Base-by-base conservation (phyloP, 2,797 vertebrate genomes). In the Macropodus opercularis region DNA sequence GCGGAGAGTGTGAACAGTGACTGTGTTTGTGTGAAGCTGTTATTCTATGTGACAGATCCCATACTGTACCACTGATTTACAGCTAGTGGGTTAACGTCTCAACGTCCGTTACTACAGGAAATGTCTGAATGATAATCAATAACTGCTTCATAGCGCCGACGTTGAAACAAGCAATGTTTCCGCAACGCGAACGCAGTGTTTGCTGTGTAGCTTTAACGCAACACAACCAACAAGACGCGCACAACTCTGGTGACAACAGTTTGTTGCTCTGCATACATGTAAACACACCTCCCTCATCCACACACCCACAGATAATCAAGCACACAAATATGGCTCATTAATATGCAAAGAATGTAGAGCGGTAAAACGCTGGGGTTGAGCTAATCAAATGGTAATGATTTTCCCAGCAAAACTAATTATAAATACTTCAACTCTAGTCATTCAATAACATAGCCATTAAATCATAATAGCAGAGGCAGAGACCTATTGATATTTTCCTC, bases 401-500 rank as follows among this genome's bases (percentile, higher is more conserved):
- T 82, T 82, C 61, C 65, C 52, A 29, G 77, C 75, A 78, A 83
- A 87, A 84, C 75, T 83, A 83, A 88, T 87, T 86, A 85, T 79
- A 75, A 72, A 89, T 90, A 86, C 73, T 74, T 69, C 67, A 79
- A 73, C 79, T 78, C 72, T 35, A 69, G 68, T 83, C 79, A 78
- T 90, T 87, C 78, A 81, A 85, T 89, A 85, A 77, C 77, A 57
- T 24, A 15, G 48, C 58, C 69, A 83, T 85, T 84, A 81, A 89
- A 85, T 85, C 76, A 83, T 81, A 85, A 75, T 73, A 69, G 69
- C 51, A 10, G 36, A 69, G 72, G 69, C 69, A 47, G 55, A 59
- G 43, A 38, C 67, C 47, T 80, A 87, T 90, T 89, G 85, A 85
- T 88, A 89, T 89, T 89, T 89, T 62, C 56, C 85, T 88, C 89